Evolutionary conservation across 2,888 invertebrate species (phyloP).

Genomic region (Zaprionus obscuricornis): DNA sequence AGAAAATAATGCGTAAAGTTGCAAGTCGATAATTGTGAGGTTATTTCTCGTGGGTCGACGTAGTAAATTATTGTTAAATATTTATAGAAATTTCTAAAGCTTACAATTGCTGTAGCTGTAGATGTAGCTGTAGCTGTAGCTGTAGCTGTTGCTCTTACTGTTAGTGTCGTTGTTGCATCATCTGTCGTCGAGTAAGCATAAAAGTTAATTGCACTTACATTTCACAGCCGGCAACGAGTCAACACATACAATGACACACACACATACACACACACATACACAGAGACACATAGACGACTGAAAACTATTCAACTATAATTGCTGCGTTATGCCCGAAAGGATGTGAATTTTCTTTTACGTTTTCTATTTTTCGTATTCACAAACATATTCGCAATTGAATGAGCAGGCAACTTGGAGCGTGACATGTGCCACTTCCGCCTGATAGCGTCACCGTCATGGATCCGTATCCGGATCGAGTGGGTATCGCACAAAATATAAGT

Average conservation of each 20-base stretch:
- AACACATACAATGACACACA: conserved; percentile 8
- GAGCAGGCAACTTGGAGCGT: conserved; percentile 63
- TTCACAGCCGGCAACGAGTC: too few relatives aligned
- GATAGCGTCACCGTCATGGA: conserved; percentile 68
- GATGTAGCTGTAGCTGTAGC: not conserved
- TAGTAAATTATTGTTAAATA: conserved; percentile 66
- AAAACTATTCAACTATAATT: conserved; percentile 66
- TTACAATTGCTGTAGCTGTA: not conserved
- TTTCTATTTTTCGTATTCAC: conserved; percentile 30
- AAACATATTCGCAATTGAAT: conserved; percentile 50
- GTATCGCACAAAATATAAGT: conserved; percentile 12
- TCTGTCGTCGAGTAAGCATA: conserved; percentile 47
- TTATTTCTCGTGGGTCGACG: conserved; percentile 9
- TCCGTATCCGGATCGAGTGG: conserved; percentile 68
- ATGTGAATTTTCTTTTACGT: conserved; percentile 45
- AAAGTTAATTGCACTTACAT: conserved; percentile 65
- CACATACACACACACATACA: not conserved
- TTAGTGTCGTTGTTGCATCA: not conserved
- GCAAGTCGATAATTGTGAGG: conserved; percentile 61
- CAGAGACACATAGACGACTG: conserved; percentile 17
- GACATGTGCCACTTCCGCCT: conserved; percentile 78
- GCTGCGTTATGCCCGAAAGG: conserved; percentile 53
- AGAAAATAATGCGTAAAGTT: conserved; percentile 62
- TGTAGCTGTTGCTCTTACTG: not conserved
- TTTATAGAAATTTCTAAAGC: conserved; percentile 37